phyloP scores from a whole-genome alignment of 2,113 vertebrate species.

The Heptranchias perlo region DNA sequence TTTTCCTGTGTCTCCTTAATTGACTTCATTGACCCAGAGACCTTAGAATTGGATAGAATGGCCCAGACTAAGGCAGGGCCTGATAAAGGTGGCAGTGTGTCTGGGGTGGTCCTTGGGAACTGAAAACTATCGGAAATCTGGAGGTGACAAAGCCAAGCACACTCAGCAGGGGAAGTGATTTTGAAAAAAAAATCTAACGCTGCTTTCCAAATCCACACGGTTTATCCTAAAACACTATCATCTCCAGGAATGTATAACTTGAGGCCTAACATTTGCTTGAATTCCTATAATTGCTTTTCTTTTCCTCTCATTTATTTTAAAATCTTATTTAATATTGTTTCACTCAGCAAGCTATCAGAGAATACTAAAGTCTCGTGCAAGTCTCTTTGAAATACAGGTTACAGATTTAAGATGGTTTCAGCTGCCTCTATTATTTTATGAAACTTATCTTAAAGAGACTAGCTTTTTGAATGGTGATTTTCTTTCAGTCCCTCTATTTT shows the following conservation, averaged over 20 bases:
- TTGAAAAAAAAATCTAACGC: not conserved
- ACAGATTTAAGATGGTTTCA: not conserved
- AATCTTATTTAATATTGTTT: not conserved
- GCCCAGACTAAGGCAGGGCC: not conserved
- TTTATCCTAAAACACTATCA: not conserved
- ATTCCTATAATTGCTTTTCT: not conserved
- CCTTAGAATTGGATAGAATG: not conserved
- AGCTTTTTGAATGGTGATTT: not conserved
- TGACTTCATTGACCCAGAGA: not conserved
- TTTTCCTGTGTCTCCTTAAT: slow-evolving; percentile 16
- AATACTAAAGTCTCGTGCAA: not conserved
- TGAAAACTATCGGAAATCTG: slow-evolving; percentile 4
- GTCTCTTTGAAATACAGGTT: not conserved
- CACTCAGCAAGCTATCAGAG: not conserved
- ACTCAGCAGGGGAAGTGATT: not conserved
- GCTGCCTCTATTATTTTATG: not conserved
- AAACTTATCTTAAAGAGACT: not conserved
- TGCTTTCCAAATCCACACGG: not conserved
- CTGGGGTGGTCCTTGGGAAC: slow-evolving; percentile 32
- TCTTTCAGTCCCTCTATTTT: not conserved
- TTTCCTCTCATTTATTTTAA: not conserved
- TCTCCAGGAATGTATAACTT: no score
- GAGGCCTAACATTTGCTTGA: not conserved
- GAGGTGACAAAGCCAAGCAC: not conserved
- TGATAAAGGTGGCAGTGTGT: not conserved